Percentiles rank a stretch among this genome's conserved stretches.
These are phyloP conservation scores for Hydropotes inermis DNA, from an alignment of 2,113 vertebrate species.

Conservation along the genomic window DNA sequence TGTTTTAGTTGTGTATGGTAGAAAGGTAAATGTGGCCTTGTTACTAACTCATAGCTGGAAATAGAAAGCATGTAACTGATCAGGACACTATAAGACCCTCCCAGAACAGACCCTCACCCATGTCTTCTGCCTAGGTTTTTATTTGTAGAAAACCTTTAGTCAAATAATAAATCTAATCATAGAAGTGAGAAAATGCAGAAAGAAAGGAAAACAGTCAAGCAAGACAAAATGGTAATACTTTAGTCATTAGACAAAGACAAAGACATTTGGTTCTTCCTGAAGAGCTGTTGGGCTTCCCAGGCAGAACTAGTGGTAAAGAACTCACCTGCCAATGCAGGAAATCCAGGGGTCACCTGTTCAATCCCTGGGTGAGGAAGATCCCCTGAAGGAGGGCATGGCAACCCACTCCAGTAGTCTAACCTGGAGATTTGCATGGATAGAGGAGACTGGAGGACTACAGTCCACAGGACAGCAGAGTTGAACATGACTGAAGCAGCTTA, in stretches of 20 bases:
- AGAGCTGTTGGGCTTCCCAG: background rate
- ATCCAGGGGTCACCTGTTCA: background rate
- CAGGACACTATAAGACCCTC: background rate
- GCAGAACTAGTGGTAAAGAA: background rate
- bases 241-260: background rate
- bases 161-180: background rate
- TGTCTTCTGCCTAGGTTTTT: background rate
- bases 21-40: background rate
- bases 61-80: background rate
- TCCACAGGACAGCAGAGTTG: background rate
- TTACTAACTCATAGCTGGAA: background rate
- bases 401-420: background rate
- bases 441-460: background rate
- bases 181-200: background rate
- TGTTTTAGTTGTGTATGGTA: background rate
- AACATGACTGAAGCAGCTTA: background rate
- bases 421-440: background rate
- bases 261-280: background rate
- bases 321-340: fast-evolving
- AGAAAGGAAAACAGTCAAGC: background rate
- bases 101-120: background rate
- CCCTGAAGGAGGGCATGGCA: background rate
- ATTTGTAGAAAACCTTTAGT: background rate
- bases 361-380: background rate
- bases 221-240: background rate